A percentile compares a stretch with the other conserved stretches of the same genome.
phyloP scores from a whole-genome alignment of 2,113 vertebrate genomes.

The Hippocampus zosterae region DNA sequence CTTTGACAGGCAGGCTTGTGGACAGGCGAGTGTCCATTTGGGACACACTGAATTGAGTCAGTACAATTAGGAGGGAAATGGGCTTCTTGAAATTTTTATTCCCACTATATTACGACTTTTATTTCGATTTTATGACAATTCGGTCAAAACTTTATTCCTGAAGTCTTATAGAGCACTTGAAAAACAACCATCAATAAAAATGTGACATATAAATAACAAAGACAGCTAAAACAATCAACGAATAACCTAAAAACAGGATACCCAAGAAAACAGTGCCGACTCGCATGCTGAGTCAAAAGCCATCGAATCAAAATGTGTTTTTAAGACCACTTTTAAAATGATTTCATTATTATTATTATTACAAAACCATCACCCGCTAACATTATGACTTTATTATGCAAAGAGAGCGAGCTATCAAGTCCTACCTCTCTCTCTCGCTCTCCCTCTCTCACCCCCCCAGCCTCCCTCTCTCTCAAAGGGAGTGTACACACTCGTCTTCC shows the following conservation, averaged over 20 bases:
- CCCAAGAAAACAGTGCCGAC: too few species aligned
- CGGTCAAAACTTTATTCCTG: too few species aligned
- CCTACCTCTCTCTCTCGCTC: conserved; percentile 37
- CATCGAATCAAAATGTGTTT: too few species aligned
- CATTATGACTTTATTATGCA: background rate
- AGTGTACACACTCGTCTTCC: conserved; percentile 53
- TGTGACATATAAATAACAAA: too few species aligned
- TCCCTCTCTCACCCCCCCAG: conserved; percentile 20
- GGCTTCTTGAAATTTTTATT: background rate
- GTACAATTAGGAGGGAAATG: background rate
- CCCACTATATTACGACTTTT: background rate
- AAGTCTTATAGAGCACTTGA: too few species aligned
- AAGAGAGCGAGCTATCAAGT: background rate
- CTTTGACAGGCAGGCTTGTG: conserved; percentile 9
- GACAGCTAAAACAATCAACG: too few species aligned
- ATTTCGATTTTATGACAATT: background rate
- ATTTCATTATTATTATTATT: too few species aligned
- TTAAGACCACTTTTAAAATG: too few species aligned
- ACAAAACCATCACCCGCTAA: background rate
- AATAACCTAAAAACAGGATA: too few species aligned
- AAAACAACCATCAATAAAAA: too few species aligned
- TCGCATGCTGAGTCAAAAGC: too few species aligned
- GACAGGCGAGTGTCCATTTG: background rate
- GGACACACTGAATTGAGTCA: background rate
- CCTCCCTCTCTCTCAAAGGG: conserved; percentile 48